Base-by-base conservation (phyloP, 2,888 invertebrate genomes). In the Salpingus planirostris region DNA sequence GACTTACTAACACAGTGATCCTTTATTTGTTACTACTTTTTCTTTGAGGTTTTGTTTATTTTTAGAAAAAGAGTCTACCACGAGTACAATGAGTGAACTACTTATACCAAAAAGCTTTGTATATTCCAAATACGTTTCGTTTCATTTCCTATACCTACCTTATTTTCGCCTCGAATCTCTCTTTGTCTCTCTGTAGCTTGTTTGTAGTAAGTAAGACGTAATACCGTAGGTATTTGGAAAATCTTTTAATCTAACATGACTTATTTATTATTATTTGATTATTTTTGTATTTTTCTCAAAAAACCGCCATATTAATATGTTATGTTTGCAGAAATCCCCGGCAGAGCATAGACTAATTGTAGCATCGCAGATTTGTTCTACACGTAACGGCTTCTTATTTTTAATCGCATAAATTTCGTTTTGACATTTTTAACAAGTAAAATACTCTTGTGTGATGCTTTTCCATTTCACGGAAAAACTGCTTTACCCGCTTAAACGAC, bases 251-350 rank as follows among this genome's bases (percentile, higher is more conserved):
- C 27, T 41, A 33, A 44, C 43, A 43, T 47, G 43, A 42, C 40
- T 42, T 46, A 35, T 33, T 36, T 31, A 34, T 47, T 43, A 11
- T 14, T 15, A 15, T 27, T 15, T 8, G 2, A 27, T 27, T 27
- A 27, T 27, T 44, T 38, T 42, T 43, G 38, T 46, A 43, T 38
- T 54, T 48, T 47, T 18, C 5, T 6, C 18, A 18, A 23, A 8
- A 55, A 50, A 46, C 55, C 49, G 56, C 57, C 50, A 52, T 59
- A 60, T 58, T 59, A 55, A 60, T 57, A 60, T 58, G 54, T 60
- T 61, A 59, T 61, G 60, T 62, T 62, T 60, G 61, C 62, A 61
- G 62, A 63, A 52, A n/a, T n/a, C n/a, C 51, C 56, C 62, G 55
- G 57, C 59, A 57, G 28, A 15, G 58, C 60, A 59, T 59, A 57